Evolutionary conservation across 1,140 invertebrate genomes (phyloP).

Genomic region (Diabrotica undecimpunctata): DNA sequence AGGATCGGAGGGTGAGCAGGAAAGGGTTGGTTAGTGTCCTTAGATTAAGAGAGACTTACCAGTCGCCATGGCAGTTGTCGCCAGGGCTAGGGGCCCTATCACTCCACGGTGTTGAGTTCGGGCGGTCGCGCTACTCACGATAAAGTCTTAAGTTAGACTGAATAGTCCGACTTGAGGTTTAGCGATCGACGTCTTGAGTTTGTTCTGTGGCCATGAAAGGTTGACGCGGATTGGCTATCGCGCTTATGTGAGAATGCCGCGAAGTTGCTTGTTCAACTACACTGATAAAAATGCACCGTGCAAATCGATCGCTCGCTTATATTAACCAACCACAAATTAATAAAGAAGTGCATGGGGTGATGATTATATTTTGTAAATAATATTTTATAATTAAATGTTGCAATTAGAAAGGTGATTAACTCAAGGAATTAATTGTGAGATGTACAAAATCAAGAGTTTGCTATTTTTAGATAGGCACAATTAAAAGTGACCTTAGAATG

Average conservation of each 20-base stretch:
- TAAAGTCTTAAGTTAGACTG: neutral
- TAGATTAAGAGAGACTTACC: neutral
- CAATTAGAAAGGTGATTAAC: too few relatives aligned
- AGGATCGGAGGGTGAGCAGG: neutral
- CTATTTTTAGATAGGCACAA: too few relatives aligned
- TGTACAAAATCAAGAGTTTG: too few relatives aligned
- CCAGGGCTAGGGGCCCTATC: neutral
- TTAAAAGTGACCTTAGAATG: too few relatives aligned
- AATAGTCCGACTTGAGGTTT: neutral
- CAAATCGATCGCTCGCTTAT: neutral
- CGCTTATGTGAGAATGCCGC: neutral
- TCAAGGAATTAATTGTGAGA: too few relatives aligned
- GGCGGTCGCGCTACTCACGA: neutral
- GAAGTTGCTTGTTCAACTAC: neutral
- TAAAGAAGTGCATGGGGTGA: neutral
- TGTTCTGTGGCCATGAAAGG: slow-evolving; percentile 1
- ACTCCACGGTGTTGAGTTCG: neutral
- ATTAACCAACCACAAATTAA: neutral
- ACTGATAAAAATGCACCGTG: neutral
- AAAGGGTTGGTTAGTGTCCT: neutral
- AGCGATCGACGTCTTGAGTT: neutral
- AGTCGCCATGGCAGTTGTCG: neutral
- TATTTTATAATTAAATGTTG: too few relatives aligned
- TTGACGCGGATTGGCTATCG: neutral
- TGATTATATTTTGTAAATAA: neutral